Evolutionary conservation across 2,888 invertebrate genomes (phyloP).

Genomic region (Rosalia funebris): DNA sequence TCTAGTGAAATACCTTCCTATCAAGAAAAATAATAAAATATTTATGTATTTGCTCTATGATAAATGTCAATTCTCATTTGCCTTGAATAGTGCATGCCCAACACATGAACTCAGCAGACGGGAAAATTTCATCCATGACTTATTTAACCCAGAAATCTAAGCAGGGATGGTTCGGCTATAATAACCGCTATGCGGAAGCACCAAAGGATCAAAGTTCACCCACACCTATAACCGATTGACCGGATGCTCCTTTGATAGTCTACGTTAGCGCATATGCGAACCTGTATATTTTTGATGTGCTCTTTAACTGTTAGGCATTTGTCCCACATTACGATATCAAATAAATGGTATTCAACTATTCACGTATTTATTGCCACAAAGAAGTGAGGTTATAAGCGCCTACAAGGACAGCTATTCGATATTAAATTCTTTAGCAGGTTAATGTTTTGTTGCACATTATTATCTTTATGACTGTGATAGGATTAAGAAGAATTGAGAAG

Average conservation of each 20-base stretch:
- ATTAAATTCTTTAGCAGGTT: background rate
- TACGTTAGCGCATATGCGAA: slow-evolving; percentile 16
- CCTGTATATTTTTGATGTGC: slow-evolving; percentile 13
- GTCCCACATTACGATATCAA: slow-evolving; percentile 25
- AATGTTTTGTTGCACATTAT: too few relatives aligned
- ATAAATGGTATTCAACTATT: background rate
- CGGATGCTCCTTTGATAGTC: slow-evolving; percentile 51
- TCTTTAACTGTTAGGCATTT: slow-evolving; percentile 29
- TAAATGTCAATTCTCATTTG: too few relatives aligned
- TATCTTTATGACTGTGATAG: too few relatives aligned
- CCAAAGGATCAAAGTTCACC: slow-evolving; percentile 58
- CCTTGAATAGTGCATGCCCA: too few relatives aligned
- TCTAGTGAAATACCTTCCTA: too few relatives aligned
- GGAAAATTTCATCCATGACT: slow-evolving; percentile 39
- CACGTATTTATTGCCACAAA: slow-evolving; percentile 12
- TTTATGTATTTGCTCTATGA: too few relatives aligned
- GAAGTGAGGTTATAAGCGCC: slow-evolving; percentile 5
- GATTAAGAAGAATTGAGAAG: too few relatives aligned
- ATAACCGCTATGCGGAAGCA: slow-evolving; percentile 60
- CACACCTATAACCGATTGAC: slow-evolving; percentile 60
- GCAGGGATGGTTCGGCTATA: slow-evolving; percentile 43
- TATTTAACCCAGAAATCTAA: slow-evolving; percentile 45
- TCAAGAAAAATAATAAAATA: too few relatives aligned
- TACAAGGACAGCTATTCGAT: background rate
- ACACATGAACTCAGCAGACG: slow-evolving; percentile 19